A percentile compares a stretch with the other conserved stretches of the same genome.
phyloP scores from a whole-genome alignment of 2,797 vertebrate genomes.

The Iguana delicatissima region DNA sequence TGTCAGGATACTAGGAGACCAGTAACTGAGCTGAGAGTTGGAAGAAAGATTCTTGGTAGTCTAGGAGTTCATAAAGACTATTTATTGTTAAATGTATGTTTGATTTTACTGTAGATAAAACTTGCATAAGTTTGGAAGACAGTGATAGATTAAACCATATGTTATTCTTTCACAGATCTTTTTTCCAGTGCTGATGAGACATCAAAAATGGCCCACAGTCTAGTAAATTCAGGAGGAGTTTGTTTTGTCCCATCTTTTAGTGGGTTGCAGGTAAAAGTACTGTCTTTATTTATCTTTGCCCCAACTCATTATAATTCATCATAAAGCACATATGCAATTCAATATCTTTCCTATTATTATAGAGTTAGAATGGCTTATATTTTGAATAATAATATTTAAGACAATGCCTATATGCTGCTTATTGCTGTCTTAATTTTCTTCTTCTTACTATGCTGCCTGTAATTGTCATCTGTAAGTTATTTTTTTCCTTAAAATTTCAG shows the following conservation, averaged over 20 bases:
- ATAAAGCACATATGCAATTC: constrained; percentile 12
- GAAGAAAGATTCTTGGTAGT: background rate
- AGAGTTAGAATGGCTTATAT: background rate
- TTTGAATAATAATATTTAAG: constrained; percentile 36
- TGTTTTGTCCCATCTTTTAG: constrained; percentile 96
- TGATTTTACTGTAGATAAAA: background rate
- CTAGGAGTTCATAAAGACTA: background rate
- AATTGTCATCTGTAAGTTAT: constrained; percentile 70
- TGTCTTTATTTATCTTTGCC: background rate
- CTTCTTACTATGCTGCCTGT: constrained; percentile 72
- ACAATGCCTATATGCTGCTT: constrained; percentile 54
- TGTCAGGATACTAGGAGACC: background rate
- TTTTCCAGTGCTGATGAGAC: constrained; percentile 89
- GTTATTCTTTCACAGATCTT: constrained; percentile 82
- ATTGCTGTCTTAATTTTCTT: constrained; percentile 71
- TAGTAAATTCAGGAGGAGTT: constrained; percentile 91
- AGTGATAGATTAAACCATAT: background rate
- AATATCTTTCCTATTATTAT: constrained; percentile 5
- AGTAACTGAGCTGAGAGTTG: background rate
- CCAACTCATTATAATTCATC: background rate
- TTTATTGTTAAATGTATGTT: background rate
- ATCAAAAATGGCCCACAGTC: constrained; percentile 87
- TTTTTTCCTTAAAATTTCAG: constrained; percentile 67
- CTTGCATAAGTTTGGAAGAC: background rate
- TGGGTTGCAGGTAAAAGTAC: constrained; percentile 90